A percentile compares a stretch with the other conserved stretches of the same genome.
Evolutionary conservation across 37 sponge, comb jelly and placozoan species (phyloP).

Genomic region (Ephydatia muelleri): DNA sequence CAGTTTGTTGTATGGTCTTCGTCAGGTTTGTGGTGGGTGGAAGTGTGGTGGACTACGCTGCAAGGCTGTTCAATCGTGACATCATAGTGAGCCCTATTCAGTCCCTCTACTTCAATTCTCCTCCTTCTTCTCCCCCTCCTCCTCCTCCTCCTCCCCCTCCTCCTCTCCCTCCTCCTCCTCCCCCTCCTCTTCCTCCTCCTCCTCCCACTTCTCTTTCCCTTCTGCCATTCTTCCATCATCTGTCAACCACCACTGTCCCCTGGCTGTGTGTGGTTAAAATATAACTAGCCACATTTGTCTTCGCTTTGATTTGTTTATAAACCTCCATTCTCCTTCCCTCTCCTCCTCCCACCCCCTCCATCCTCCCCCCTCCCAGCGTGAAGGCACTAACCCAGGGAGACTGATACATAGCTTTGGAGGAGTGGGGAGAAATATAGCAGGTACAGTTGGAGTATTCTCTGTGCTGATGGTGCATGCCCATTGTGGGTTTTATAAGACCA

Average conservation of each 20-base stretch:
- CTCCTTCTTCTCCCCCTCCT: not conserved
- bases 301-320: too few relatives aligned
- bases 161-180: not conserved
- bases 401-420: slow-evolving; percentile 74
- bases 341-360: not conserved
- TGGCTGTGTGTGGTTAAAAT: too few relatives aligned
- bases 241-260: not conserved
- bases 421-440: slow-evolving; percentile 74
- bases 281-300: too few relatives aligned
- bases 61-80: not conserved
- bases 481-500: too few relatives aligned
- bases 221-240: not conserved
- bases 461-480: too few relatives aligned
- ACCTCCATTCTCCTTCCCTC: not conserved
- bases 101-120: not conserved
- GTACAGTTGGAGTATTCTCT: too few relatives aligned
- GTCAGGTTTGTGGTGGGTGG: not conserved
- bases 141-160: not conserved
- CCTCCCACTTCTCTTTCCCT: not conserved
- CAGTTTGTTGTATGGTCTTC: not conserved
- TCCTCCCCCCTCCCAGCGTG: slow-evolving; percentile 12
- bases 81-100: not conserved
- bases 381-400: slow-evolving; percentile 71
- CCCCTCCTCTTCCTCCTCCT: not conserved
- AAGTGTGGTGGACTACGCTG: not conserved